These are phyloP conservation scores for Leptodactylus fallax DNA, from an alignment of 2,797 vertebrate genomes.

Conservation along the genomic window DNA sequence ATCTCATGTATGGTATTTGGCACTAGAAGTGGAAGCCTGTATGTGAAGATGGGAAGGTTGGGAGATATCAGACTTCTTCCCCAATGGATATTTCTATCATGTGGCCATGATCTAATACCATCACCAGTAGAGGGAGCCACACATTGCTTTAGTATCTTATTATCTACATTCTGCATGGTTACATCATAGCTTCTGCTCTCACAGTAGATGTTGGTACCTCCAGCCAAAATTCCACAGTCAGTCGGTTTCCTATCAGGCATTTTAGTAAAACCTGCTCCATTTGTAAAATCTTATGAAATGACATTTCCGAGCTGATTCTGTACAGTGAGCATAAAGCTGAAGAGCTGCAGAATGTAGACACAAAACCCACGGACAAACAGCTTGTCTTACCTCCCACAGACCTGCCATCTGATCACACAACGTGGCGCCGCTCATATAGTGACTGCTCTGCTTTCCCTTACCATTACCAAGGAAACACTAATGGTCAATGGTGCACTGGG, in stretches of 20 bases:
- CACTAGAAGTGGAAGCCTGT: too few relatives aligned
- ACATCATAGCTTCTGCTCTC: not conserved
- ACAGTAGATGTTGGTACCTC: not conserved
- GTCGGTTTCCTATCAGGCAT: not conserved
- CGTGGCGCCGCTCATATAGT: not conserved
- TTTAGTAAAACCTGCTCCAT: not conserved
- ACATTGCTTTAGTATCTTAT: not conserved
- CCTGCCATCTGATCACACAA: constrained; percentile 19
- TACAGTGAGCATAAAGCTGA: constrained; percentile 29
- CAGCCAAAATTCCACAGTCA: not conserved
- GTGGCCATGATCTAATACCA: not conserved
- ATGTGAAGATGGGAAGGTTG: too few relatives aligned
- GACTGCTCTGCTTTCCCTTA: not conserved
- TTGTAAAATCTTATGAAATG: not conserved
- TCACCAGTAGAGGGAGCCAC: not conserved
- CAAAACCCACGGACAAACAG: constrained; percentile 29
- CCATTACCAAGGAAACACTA: not conserved
- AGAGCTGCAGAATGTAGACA: constrained; percentile 32
- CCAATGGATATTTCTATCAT: too few relatives aligned
- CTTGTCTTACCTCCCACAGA: constrained; percentile 45
- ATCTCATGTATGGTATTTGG: too few relatives aligned
- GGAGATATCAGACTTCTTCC: too few relatives aligned
- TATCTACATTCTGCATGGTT: not conserved
- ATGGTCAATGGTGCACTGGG: not conserved
- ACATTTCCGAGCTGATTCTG: not conserved